Conservation (phyloP, 2,888 invertebrate genomes). For the Caradrina clavipalpis region DNA sequence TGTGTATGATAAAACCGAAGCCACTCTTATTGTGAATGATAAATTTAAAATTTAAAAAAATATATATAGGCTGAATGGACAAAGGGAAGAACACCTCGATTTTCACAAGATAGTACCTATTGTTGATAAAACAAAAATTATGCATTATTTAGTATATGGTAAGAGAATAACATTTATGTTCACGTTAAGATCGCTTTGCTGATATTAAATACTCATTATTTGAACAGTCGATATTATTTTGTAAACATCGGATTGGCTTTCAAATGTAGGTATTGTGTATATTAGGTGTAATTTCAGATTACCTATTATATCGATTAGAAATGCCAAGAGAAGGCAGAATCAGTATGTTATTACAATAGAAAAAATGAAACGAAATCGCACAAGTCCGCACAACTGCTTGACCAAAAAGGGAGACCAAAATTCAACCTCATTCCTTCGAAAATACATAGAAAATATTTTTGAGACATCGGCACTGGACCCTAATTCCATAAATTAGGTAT, state of each 20-base stretch:
- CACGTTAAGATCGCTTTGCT: conserved; percentile 49
- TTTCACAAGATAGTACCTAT: conserved; percentile 55
- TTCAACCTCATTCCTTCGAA: conserved; percentile 70
- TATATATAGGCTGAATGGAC: conserved; percentile 44
- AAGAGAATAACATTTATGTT: conserved; percentile 61
- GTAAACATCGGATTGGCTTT: conserved; percentile 44
- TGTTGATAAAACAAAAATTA: conserved; percentile 24
- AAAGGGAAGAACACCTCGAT: conserved; percentile 64
- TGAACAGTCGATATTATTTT: conserved; percentile 24
- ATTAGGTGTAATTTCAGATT: conserved; percentile 52
- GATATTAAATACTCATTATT: conserved; percentile 25
- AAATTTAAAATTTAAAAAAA: conserved; percentile 3
- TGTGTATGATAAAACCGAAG: conserved; percentile 4
- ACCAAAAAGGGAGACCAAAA: conserved; percentile 83
- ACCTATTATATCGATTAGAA: conserved; percentile 59
- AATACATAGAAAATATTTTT: conserved; percentile 72
- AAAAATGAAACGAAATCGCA: conserved; percentile 74
- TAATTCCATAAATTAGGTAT: not conserved
- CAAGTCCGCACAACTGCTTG: conserved; percentile 82
- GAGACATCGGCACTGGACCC: conserved; percentile 62
- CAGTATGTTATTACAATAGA: conserved; percentile 59
- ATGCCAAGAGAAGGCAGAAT: conserved; percentile 62
- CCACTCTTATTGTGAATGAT: not conserved
- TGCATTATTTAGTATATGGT: conserved; percentile 57
- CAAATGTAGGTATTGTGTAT: conserved; percentile 52